A percentile compares a stretch with the other conserved stretches of the same genome.
Evolutionary conservation across 2,888 invertebrate species (phyloP).

Genomic region (Hypsopygia costalis): DNA sequence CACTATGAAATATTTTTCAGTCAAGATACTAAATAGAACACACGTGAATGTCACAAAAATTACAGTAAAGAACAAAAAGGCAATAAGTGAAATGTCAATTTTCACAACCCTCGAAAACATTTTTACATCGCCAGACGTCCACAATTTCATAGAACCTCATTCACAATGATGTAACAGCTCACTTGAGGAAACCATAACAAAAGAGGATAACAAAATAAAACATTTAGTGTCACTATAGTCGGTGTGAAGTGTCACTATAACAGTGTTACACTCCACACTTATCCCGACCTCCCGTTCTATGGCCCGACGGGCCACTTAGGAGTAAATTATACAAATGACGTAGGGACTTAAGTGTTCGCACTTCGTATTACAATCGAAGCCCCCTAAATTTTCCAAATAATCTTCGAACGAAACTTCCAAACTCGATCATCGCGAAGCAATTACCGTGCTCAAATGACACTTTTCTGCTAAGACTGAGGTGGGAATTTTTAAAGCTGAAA

Average conservation of each 20-base stretch:
- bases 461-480: slow-evolving; percentile 10
- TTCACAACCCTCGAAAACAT: too few relatives aligned
- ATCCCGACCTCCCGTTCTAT: background rate
- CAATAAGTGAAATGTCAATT: too few relatives aligned
- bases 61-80: too few relatives aligned
- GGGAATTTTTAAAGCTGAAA: slow-evolving; percentile 16
- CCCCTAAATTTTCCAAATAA: slow-evolving; percentile 14
- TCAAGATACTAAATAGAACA: too few relatives aligned
- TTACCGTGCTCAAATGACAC: slow-evolving; percentile 18
- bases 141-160: background rate
- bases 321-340: slow-evolving; percentile 16
- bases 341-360: slow-evolving; percentile 5
- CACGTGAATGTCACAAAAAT: too few relatives aligned
- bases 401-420: slow-evolving; percentile 16
- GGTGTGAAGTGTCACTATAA: too few relatives aligned
- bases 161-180: slow-evolving; percentile 14
- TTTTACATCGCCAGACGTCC: too few relatives aligned
- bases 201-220: slow-evolving; percentile 14
- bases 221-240: slow-evolving; percentile 8
- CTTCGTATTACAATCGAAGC: slow-evolving; percentile 10
- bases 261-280: too few relatives aligned
- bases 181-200: slow-evolving; percentile 2
- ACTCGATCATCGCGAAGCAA: slow-evolving; percentile 18
- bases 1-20: too few relatives aligned
- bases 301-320: slow-evolving; percentile 14